Conservation (phyloP, 2,797 vertebrate species). For the Sebastes melanostomus region DNA sequence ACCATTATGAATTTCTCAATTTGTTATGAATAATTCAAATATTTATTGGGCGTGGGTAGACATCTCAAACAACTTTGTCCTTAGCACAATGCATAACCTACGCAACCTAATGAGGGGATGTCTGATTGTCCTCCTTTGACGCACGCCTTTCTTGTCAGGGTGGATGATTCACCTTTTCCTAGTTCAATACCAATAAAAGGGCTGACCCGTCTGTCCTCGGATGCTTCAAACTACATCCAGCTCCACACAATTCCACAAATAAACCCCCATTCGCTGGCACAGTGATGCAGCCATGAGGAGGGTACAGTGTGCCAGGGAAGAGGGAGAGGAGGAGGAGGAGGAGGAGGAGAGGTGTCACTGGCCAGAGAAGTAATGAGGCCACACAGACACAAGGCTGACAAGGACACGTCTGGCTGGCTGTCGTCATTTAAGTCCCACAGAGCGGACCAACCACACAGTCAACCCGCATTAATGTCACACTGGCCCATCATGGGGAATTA, state of each 20-base stretch:
- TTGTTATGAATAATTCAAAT: constrained; percentile 79
- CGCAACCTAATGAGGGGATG: constrained; percentile 55
- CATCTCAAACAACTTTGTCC: constrained; percentile 66
- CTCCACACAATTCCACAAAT: constrained; percentile 28
- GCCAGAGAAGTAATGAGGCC: constrained; percentile 75
- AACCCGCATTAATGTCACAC: constrained; percentile 79
- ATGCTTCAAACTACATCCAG: constrained; percentile 41
- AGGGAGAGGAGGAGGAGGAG: constrained; percentile 26
- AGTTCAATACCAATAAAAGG: constrained; percentile 41
- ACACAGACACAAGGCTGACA: constrained; percentile 77
- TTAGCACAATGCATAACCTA: constrained; percentile 59
- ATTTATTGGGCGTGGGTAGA: constrained; percentile 70
- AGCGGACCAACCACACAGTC: constrained; percentile 73
- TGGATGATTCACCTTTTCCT: constrained; percentile 42
- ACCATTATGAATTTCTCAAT: constrained; percentile 74
- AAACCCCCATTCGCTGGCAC: constrained; percentile 20
- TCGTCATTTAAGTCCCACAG: constrained; percentile 80
- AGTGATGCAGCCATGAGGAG: constrained; percentile 9
- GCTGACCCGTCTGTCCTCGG: constrained; percentile 21
- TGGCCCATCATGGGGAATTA: constrained; percentile 78
- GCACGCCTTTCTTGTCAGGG: constrained; percentile 14
- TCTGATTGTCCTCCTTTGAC: constrained; percentile 38
- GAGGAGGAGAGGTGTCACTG: constrained; percentile 54
- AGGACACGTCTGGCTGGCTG: constrained; percentile 80
- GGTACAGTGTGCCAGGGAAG: constrained; percentile 26